A percentile compares a stretch with the other conserved stretches of the same genome.
phyloP scores from a whole-genome alignment of 1,140 invertebrate genomes.

The Trialeurodes vaporariorum region DNA sequence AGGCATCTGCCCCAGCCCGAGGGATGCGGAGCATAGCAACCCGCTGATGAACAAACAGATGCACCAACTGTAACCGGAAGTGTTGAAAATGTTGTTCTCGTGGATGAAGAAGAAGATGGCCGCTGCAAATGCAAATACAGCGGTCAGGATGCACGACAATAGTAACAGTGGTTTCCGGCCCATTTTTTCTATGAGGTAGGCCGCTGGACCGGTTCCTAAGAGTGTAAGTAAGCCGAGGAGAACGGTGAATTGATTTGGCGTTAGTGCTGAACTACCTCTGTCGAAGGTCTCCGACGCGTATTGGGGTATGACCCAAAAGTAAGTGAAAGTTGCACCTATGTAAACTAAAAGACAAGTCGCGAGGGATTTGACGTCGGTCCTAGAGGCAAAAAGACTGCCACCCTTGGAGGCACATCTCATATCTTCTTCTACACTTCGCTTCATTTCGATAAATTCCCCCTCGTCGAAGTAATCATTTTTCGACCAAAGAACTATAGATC shows the following conservation, averaged over 20 bases:
- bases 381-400: neutral
- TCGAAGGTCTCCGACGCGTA: neutral
- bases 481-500: neutral
- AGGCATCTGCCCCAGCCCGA: conserved; percentile 30
- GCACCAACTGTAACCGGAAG: neutral
- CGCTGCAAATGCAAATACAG: neutral
- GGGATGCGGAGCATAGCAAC: conserved; percentile 10
- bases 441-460: neutral
- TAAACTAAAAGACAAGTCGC: neutral
- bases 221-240: neutral
- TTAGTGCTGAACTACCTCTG: neutral
- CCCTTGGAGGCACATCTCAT: neutral
- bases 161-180: neutral
- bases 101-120: neutral
- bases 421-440: neutral
- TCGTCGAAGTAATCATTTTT: neutral
- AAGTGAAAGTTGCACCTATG: neutral
- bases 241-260: neutral
- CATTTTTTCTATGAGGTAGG: neutral
- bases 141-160: neutral
- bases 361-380: neutral
- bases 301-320: neutral
- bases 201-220: neutral
- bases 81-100: neutral
- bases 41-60: neutral